Conservation (phyloP, 2,888 invertebrate species). For the Chesias legatella region DNA sequence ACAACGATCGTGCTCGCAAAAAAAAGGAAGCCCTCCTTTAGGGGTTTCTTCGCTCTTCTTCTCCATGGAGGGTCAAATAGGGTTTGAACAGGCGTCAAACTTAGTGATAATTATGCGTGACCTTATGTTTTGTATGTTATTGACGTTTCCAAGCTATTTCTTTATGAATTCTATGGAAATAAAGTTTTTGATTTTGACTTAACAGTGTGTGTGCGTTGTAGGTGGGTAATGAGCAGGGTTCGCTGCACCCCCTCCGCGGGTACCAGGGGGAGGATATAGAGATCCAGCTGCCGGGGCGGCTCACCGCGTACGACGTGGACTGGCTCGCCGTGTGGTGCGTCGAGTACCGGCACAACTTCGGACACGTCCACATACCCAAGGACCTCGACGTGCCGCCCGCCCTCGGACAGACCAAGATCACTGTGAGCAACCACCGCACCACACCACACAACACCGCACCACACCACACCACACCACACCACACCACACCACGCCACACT, state of each 20-base stretch:
- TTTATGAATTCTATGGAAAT: too few relatives aligned
- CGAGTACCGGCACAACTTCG: slow-evolving; percentile 93
- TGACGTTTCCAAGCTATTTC: too few relatives aligned
- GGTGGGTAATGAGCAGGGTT: slow-evolving; percentile 94
- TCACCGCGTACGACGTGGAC: slow-evolving; percentile 94
- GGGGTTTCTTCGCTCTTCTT: too few relatives aligned
- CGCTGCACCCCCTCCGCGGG: slow-evolving; percentile 88
- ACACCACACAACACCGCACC: not conserved
- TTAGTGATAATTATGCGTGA: too few relatives aligned
- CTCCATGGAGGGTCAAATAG: too few relatives aligned
- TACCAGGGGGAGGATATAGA: slow-evolving; percentile 96
- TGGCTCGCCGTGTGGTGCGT: slow-evolving; percentile 96
- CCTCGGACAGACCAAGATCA: slow-evolving; percentile 93
- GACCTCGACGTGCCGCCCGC: slow-evolving; percentile 95
- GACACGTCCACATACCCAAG: slow-evolving; percentile 92
- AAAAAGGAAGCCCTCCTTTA: too few relatives aligned
- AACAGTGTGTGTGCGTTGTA: too few relatives aligned
- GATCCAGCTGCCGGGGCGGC: slow-evolving; percentile 90
- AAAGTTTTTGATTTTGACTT: not conserved
- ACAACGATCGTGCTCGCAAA: too few relatives aligned
- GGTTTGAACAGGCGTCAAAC: too few relatives aligned
- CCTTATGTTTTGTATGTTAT: too few relatives aligned
- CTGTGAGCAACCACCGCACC: slow-evolving; percentile 80
- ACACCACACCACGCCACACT: too few relatives aligned
- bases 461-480: too few relatives aligned